Base-by-base conservation (phyloP, 2,113 vertebrate species). In the Notarius lentiginosus region DNA sequence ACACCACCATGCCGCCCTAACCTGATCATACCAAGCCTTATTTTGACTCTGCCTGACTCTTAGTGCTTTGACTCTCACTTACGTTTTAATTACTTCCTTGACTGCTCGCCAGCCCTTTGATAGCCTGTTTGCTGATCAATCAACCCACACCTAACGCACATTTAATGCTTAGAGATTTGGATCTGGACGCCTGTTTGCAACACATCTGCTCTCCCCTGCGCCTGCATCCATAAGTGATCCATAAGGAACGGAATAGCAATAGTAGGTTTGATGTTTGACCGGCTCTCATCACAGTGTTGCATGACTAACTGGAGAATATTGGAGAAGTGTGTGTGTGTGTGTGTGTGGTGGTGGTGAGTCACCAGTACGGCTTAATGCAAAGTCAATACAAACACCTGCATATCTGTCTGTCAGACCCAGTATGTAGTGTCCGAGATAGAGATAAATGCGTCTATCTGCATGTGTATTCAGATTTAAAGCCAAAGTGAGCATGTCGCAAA, bases 211-310 rank as follows among this genome's bases (percentile, higher is more conserved):
- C 34, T 41, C 34, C 34, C 34, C 34, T 41, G 34, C 2, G 34
- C 34, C 34, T 41, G 34, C 34, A 41, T 41, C 34, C 34, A 41
- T 41, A 41, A 41, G 2, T 41, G 34, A 41, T 41, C 34, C 34
- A 41, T 41, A 41, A 41, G 58, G 72, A 83, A 61, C 84, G 70
- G 82, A 83, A 87, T 68, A 77, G 80, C 73, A 77, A 61, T 63
- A 65, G 61, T 11, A 72, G 75, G 61, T 84, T 84, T 68, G 68
- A 88, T 85, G 77, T 84, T 84, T 84, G 75, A 81, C 75, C 65
- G 30, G 68, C 86, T 84, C 49, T 81, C 65, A 85, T 72, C 63
- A 75, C 34, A 53, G 83, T 85, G 65, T 63, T 73, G 47, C n/a
- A 14, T 66, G 66, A 87, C 70, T 30, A 58, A 27, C 61, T 65